Percentiles rank a stretch among this genome's conserved stretches.
phyloP scores from a whole-genome alignment of 2,797 vertebrate genomes.

The Ctenopoma kingsleyae region DNA sequence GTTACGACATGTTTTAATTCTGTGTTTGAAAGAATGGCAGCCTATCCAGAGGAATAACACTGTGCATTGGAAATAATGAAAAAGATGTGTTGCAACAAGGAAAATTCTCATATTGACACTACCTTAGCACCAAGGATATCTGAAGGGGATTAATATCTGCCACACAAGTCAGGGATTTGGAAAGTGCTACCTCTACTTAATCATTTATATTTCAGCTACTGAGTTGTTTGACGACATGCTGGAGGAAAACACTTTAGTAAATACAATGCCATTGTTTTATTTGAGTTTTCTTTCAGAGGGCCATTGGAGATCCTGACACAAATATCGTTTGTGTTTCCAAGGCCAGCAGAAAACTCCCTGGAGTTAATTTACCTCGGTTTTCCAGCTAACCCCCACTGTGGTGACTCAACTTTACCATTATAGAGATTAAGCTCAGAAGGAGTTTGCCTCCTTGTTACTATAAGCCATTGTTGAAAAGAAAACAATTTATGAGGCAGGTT shows the following conservation, averaged over 20 bases:
- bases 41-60: slow-evolving; percentile 26
- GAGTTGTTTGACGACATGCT: slow-evolving; percentile 16
- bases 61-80: slow-evolving; percentile 40
- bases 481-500: slow-evolving; percentile 48
- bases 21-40: slow-evolving; percentile 42
- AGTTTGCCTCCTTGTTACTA: slow-evolving; percentile 29
- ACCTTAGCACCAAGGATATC: slow-evolving; percentile 14
- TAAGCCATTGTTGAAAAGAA: slow-evolving; percentile 31
- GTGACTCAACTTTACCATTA: slow-evolving; percentile 48
- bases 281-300: slow-evolving; percentile 44
- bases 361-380: slow-evolving; percentile 63
- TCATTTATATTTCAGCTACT: slow-evolving; percentile 33
- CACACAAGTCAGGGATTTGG: neutral
- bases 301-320: slow-evolving; percentile 57
- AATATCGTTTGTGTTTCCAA: slow-evolving; percentile 64
- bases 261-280: slow-evolving; percentile 51
- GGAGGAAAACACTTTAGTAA: slow-evolving; percentile 39
- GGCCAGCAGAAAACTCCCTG: slow-evolving; percentile 54
- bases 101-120: slow-evolving; percentile 7
- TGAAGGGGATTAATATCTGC: slow-evolving; percentile 12
- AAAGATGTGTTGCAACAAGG: slow-evolving; percentile 15
- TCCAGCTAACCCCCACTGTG: slow-evolving; percentile 41
- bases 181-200: slow-evolving; percentile 17
- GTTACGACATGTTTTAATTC: slow-evolving; percentile 70
- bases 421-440: slow-evolving; percentile 49